phyloP scores from a whole-genome alignment of 2,797 vertebrate genomes.

The Fistularia commersonii region DNA sequence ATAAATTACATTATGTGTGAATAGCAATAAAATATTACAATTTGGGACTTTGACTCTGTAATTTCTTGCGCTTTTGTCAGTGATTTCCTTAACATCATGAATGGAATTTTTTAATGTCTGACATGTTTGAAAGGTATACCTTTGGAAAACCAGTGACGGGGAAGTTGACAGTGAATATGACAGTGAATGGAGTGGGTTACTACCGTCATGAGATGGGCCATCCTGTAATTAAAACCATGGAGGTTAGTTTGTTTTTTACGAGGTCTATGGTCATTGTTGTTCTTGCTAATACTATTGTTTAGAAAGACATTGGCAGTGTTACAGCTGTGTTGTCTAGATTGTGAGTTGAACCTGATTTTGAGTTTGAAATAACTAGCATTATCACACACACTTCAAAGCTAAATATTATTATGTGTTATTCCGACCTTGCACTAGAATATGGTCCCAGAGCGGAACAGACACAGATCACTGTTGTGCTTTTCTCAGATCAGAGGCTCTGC shows the following conservation, averaged over 20 bases:
- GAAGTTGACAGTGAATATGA: constrained; percentile 88
- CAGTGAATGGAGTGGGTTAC: constrained; percentile 90
- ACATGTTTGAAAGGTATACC: constrained; percentile 76
- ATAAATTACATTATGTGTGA: not conserved
- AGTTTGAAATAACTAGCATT: constrained; percentile 1
- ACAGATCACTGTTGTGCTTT: constrained; percentile 12
- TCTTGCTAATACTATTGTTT: no score
- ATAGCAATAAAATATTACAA: not conserved
- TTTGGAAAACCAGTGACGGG: constrained; percentile 91
- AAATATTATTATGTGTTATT: constrained; percentile 12
- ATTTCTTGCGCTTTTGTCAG: not conserved
- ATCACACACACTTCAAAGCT: not conserved
- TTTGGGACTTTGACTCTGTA: no score
- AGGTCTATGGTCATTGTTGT: not conserved
- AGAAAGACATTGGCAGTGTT: no score
- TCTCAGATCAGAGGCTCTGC: constrained; percentile 84
- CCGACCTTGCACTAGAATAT: not conserved
- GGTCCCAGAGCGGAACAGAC: not conserved
- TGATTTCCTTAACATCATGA: not conserved
- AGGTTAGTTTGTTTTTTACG: constrained; percentile 71
- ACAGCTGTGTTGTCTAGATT: not conserved
- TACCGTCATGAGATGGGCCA: constrained; percentile 90
- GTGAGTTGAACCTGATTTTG: not conserved
- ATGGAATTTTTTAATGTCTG: not conserved
- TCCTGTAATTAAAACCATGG: constrained; percentile 84